A percentile compares a stretch with the other conserved stretches of the same genome.
phyloP scores from a whole-genome alignment of 92 coral and sea anemone genomes.

The Porites lobata region DNA sequence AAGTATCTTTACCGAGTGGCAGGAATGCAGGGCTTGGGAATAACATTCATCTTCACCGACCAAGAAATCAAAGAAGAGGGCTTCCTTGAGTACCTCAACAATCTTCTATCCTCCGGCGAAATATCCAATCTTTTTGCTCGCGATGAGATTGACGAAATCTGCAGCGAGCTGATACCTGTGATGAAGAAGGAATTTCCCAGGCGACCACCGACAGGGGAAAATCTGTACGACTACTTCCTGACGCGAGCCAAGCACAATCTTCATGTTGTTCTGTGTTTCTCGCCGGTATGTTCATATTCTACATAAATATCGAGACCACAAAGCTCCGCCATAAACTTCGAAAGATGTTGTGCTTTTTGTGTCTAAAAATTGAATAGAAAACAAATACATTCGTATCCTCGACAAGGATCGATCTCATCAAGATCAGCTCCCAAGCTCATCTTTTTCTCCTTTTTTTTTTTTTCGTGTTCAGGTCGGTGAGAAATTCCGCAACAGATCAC shows the following conservation, averaged over 20 bases:
- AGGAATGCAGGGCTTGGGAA: slow-evolving; percentile 94
- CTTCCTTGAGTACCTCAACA: slow-evolving; percentile 93
- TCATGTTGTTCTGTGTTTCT: slow-evolving; percentile 94
- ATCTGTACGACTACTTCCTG: slow-evolving; percentile 94
- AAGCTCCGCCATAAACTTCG: no score
- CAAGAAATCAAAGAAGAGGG: slow-evolving; percentile 98
- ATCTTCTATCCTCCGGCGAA: slow-evolving; percentile 96
- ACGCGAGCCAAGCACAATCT: slow-evolving; percentile 96
- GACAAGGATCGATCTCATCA: neutral
- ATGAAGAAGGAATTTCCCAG: slow-evolving; percentile 98
- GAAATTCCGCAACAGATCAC: slow-evolving; percentile 97
- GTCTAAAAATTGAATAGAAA: neutral
- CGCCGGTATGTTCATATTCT: slow-evolving; percentile 81
- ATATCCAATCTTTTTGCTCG: slow-evolving; percentile 96
- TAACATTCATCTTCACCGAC: slow-evolving; percentile 95
- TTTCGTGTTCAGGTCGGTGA: slow-evolving; percentile 84
- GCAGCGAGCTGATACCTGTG: slow-evolving; percentile 95
- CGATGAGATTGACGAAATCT: slow-evolving; percentile 96
- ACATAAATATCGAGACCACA: no score
- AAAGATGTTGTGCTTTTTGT: neutral
- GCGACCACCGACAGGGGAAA: slow-evolving; percentile 98
- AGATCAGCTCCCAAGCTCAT: no score
- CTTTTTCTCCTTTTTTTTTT: neutral
- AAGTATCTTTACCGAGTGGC: slow-evolving; percentile 94
- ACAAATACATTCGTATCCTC: no score